Base-by-base conservation (phyloP, 2,113 vertebrate genomes). In the Tylochromis polylepis region DNA sequence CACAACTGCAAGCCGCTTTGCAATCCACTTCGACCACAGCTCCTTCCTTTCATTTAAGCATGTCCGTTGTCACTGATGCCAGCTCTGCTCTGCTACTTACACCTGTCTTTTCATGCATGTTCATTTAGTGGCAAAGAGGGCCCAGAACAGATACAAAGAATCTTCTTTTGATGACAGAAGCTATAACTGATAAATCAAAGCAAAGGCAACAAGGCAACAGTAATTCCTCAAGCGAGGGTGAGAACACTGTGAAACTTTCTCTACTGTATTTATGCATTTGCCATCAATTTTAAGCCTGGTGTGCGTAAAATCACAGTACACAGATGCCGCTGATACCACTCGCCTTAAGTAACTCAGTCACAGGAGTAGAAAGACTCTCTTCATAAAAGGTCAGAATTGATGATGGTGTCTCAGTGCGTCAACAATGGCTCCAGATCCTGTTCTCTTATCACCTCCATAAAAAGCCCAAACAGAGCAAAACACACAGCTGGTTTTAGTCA, bases 341-440 rank as follows among this genome's bases (percentile, higher is more conserved):
- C 75, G 58, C 72, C 65, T 84, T 8, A 87, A 77, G 87, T 79
- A 85, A 90, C 77, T 53, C 36, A 14, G 24, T 22, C 78, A 36
- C 14, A n/a, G 9, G 67, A 87, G 51, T 11, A 67, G 36, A 91
- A 65, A 72, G 81, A 60, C 84, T 86, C 72, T 65, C 82, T 85
- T 85, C 75, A 29, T 80, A 89, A 94, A 51, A 93, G 93, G 89
- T 94, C 91, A 94, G 59, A 55, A 15, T 55, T 34, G 53, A 67
- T 3, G 22, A 86, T 49, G 43, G 70, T 38, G 31, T 20, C 15
- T 67, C 20, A 4, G 62, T 57, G 70, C 59, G 65, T 92, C 49
- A 12, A 88, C 82, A 84, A 78, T 65, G 77, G 55, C 86, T 81
- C 34, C 79, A 57, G 67, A 83, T 78, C 22, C 79, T 49, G 59